Conservation (phyloP, 2,797 vertebrate species). For the Sparus aurata region DNA sequence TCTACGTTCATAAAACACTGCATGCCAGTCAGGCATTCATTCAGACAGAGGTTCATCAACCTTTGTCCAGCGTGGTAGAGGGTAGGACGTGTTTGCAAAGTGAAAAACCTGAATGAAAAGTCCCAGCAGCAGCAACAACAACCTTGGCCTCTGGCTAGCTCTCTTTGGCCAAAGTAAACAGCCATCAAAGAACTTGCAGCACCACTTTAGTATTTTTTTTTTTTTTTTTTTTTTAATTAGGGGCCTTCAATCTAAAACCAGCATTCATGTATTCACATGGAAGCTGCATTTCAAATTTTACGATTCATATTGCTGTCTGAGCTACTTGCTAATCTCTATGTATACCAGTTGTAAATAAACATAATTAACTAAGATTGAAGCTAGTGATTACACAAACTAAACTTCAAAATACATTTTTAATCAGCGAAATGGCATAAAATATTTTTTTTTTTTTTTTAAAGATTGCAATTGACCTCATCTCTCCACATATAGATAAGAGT, state of each 20-base stretch:
- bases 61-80: slow-evolving; percentile 80
- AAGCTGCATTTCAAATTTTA: background rate
- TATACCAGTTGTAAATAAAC: background rate
- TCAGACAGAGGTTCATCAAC: slow-evolving; percentile 76
- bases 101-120: slow-evolving; percentile 83
- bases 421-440: too few relatives aligned
- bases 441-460: too few relatives aligned
- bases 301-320: too few relatives aligned
- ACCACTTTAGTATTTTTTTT: slow-evolving; percentile 23
- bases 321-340: too few relatives aligned
- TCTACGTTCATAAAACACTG: slow-evolving; percentile 58
- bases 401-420: too few relatives aligned
- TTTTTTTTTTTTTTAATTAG: background rate
- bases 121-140: slow-evolving; percentile 76
- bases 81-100: slow-evolving; percentile 81
- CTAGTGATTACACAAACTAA: too few relatives aligned
- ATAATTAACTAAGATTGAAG: too few relatives aligned
- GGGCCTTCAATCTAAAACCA: slow-evolving; percentile 6
- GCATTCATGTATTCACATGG: background rate
- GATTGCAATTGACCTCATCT: background rate
- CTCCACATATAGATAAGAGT: background rate
- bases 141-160: slow-evolving; percentile 82
- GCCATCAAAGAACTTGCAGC: slow-evolving; percentile 72
- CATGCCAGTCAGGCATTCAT: slow-evolving; percentile 59
- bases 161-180: slow-evolving; percentile 76